phyloP scores from a whole-genome alignment of 2,113 vertebrate species.

The Paracyprichromis sp. region DNA sequence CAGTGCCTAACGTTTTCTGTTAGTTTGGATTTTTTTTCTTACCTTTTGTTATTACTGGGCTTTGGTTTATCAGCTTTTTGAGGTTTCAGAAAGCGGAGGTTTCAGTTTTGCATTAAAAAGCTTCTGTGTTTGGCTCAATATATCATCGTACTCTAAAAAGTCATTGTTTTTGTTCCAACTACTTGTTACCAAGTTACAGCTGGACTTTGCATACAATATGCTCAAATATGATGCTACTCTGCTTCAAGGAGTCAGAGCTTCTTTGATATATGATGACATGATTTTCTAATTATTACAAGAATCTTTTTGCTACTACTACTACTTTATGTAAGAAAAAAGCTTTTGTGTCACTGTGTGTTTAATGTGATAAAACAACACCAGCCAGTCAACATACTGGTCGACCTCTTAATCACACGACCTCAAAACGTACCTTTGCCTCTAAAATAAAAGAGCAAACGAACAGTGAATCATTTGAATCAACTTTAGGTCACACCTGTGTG shows the following conservation, averaged over 20 bases:
- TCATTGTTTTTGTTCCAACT: background rate
- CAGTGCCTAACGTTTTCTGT: background rate
- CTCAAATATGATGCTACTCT: background rate
- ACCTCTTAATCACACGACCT: background rate
- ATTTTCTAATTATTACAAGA: background rate
- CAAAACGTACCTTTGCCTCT: background rate
- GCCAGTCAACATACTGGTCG: background rate
- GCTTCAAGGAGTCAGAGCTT: background rate
- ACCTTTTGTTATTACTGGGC: background rate
- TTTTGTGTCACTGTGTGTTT: background rate
- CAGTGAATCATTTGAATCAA: background rate
- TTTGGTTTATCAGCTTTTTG: background rate
- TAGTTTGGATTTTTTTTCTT: background rate
- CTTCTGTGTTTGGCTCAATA: background rate
- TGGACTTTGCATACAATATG: background rate
- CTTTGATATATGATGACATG: background rate
- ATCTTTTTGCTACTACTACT: background rate
- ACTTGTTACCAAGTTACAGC: background rate
- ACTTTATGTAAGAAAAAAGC: background rate
- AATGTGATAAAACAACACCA: background rate
- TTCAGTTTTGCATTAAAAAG: background rate
- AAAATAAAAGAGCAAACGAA: background rate
- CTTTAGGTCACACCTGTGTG: background rate
- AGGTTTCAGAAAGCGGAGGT: accelerated
- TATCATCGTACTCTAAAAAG: background rate